phyloP scores from a whole-genome alignment of 2,888 invertebrate species.

The Phortica magna region DNA sequence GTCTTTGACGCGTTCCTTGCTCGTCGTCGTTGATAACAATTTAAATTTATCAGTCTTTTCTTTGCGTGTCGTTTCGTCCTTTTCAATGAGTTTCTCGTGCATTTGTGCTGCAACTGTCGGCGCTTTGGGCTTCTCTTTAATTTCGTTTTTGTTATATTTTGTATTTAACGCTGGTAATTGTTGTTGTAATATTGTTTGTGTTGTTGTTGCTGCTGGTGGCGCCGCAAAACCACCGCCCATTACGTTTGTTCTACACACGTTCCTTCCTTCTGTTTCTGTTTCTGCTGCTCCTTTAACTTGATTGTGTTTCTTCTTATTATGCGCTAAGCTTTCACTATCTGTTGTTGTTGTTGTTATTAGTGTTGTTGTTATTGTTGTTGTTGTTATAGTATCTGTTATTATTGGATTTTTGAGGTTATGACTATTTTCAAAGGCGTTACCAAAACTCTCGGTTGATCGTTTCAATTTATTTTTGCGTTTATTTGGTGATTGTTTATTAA shows the following conservation, averaged over 20 bases:
- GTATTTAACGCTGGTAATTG: slow-evolving; percentile 3
- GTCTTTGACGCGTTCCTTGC: slow-evolving; percentile 47
- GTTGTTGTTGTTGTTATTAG: slow-evolving; percentile 34
- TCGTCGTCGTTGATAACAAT: slow-evolving; percentile 42
- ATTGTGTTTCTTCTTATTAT: slow-evolving; percentile 52
- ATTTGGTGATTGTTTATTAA: slow-evolving; percentile 29
- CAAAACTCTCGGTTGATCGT: slow-evolving; percentile 22
- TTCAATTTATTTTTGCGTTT: slow-evolving; percentile 44
- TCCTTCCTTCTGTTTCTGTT: slow-evolving; percentile 50
- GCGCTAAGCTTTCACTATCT: slow-evolving; percentile 42
- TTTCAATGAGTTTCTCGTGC: slow-evolving; percentile 72
- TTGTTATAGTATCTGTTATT: neutral
- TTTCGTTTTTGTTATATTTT: slow-evolving; percentile 32
- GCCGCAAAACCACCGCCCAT: slow-evolving; percentile 77
- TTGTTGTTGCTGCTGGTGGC: slow-evolving; percentile 59
- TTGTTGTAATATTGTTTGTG: neutral
- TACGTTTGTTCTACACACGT: slow-evolving; percentile 61
- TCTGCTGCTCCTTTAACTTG: slow-evolving; percentile 44
- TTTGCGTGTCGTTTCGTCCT: slow-evolving; percentile 59
- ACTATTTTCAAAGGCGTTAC: slow-evolving; percentile 23
- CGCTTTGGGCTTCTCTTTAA: slow-evolving; percentile 37
- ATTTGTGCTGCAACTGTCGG: slow-evolving; percentile 57
- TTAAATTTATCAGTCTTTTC: slow-evolving; percentile 64
- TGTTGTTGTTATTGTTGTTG: slow-evolving; percentile 34
- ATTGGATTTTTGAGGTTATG: slow-evolving; percentile 21